These are phyloP conservation scores for Napeogenes sylphis DNA, from an alignment of 2,888 invertebrate species.

Conservation along the genomic window DNA sequence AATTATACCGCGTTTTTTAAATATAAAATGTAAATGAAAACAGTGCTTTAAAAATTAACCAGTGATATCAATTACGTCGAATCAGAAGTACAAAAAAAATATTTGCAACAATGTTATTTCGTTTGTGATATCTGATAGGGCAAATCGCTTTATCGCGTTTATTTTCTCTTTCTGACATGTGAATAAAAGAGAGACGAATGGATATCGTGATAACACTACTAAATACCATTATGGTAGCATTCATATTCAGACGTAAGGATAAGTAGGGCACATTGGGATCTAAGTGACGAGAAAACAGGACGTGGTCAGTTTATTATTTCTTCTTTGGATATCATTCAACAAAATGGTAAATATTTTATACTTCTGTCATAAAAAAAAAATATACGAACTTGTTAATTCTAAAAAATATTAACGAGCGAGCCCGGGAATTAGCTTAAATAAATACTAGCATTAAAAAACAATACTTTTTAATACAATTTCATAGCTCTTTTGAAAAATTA, in stretches of 20 bases:
- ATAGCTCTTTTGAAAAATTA: too few species aligned
- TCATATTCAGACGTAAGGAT: conserved; percentile 50
- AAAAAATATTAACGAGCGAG: too few species aligned
- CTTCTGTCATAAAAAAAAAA: conserved; percentile 7
- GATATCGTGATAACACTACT: conserved; percentile 38
- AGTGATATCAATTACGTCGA: too few species aligned
- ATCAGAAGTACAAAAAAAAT: not conserved
- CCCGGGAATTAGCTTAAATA: too few species aligned
- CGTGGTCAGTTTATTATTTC: conserved; percentile 27
- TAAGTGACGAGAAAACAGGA: conserved; percentile 23
- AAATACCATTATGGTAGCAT: conserved; percentile 44
- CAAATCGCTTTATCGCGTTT: conserved; percentile 28
- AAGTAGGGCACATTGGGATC: conserved; percentile 54
- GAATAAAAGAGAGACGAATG: conserved; percentile 31
- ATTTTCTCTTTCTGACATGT: conserved; percentile 32
- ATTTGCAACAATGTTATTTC: conserved; percentile 13
- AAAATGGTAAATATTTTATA: conserved; percentile 52
- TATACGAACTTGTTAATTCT: too few species aligned
- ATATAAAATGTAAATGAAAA: too few species aligned
- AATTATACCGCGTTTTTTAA: not conserved
- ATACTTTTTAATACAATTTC: too few species aligned
- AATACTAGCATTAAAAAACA: too few species aligned
- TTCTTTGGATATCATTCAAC: conserved; percentile 15
- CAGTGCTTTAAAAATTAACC: too few species aligned
- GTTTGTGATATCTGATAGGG: conserved; percentile 32